A percentile compares a stretch with the other conserved stretches of the same genome.
phyloP scores from a whole-genome alignment of 1,140 invertebrate species.

The Lycorma delicatula region DNA sequence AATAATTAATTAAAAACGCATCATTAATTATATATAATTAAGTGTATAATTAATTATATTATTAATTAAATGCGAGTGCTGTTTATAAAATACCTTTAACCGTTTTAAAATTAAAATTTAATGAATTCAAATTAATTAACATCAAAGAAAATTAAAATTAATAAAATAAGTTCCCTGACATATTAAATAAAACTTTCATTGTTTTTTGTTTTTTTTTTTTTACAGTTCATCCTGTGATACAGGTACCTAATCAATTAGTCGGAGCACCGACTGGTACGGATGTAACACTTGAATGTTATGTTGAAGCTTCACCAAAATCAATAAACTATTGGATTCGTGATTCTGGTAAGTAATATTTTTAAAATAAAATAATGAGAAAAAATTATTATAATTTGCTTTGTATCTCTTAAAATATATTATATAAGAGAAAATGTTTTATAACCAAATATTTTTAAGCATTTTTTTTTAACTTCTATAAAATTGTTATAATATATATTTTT shows the following conservation, averaged over 20 bases:
- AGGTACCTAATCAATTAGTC: conserved; percentile 81
- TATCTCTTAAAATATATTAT: neutral
- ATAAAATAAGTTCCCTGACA: no score
- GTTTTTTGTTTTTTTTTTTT: conserved; percentile 23
- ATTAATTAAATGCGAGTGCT: no score
- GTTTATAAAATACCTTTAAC: no score
- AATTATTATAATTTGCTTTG: neutral
- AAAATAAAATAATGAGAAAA: neutral
- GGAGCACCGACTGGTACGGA: conserved; percentile 78
- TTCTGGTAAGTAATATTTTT: conserved; percentile 49
- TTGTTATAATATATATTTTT: no score
- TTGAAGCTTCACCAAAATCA: conserved; percentile 80
- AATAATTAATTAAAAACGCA: no score
- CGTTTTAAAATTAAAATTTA: no score
- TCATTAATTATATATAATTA: no score
- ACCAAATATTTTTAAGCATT: neutral
- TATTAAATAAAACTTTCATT: no score
- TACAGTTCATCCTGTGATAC: conserved; percentile 78
- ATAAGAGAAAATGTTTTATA: neutral
- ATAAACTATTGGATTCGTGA: conserved; percentile 83
- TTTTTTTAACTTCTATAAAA: neutral
- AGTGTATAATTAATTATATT: no score
- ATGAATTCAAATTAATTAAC: no score
- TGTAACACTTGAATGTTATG: conserved; percentile 79
- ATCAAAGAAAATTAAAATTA: no score